phyloP scores from a whole-genome alignment of 2,888 invertebrate species.

The Melanophora roralis region DNA sequence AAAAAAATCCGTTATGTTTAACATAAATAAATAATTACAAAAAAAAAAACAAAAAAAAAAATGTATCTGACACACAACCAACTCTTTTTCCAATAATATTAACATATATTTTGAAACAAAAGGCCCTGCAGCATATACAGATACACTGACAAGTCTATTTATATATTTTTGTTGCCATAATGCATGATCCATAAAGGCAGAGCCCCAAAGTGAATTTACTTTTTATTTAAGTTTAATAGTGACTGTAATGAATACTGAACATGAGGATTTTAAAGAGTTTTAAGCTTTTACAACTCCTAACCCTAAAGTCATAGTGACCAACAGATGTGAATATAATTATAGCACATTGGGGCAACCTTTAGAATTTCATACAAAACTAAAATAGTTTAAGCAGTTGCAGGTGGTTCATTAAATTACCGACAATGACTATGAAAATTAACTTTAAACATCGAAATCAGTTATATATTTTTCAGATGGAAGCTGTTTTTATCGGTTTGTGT shows the following conservation, averaged over 20 bases:
- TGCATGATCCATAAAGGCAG: neutral
- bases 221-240: neutral
- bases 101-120: neutral
- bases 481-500: too few species aligned
- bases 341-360: too few species aligned
- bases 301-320: neutral
- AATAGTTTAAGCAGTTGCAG: too few species aligned
- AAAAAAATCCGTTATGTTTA: slow-evolving; percentile 54
- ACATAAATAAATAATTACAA: slow-evolving; percentile 58
- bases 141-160: neutral
- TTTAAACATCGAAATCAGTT: too few species aligned
- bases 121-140: neutral
- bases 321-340: neutral
- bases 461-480: too few species aligned
- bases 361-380: too few species aligned
- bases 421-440: too few species aligned
- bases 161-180: slow-evolving; percentile 5
- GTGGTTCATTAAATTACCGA: too few species aligned
- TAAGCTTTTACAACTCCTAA: neutral
- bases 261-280: neutral
- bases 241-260: neutral
- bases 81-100: neutral
- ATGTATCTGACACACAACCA: slow-evolving; percentile 25
- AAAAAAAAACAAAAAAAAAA: slow-evolving; percentile 12
- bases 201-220: neutral